Evolutionary conservation across 2,888 invertebrate genomes (phyloP), one percentile per base, ranked within the genome.

Genomic region (Trisateles emortualis): DNA sequence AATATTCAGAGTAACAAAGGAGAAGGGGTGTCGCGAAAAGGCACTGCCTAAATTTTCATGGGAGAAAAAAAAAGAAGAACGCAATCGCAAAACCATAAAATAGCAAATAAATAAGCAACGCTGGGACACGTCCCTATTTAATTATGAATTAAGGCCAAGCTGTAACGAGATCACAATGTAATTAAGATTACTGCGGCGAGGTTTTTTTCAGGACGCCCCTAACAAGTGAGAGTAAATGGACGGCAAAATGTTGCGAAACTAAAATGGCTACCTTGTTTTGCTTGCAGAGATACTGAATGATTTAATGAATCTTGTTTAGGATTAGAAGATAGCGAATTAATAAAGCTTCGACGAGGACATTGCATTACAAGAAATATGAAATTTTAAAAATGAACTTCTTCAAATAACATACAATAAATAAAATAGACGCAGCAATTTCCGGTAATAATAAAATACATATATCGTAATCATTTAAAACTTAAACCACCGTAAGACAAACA

Each of bases 101-200:
- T 87, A 84, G 83, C 84, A 88, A 88, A 89, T 88, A 90, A 91
- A 91, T 89, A 89, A 89, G 81, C 82, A 82, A 75, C 74, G 74
- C 76, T 78, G 85, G 85, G 89, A 86, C 88, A 87, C 83, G 87
- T 86, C 86, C 86, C 88, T 89, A 87, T 90, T 92, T 92, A 91
- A 92, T 92, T 92, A 91, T 92, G 90, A 92, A 91, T 90, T 90
- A 92, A 84, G 87, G 87, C 79, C 84, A 80, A 76, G 81, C 85
- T 80, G 90, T 89, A 91, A 91, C 87, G 88, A 90, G 91, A 92
- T 91, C 91, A 88, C 90, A 90, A 87, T 86, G 86, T 90, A 91
- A 92, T 92, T 90, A 91, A 92, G 92, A 92, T 92, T 92, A 92
- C 90, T 88, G 88, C 81, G 87, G 81, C 76, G 78, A 78, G 85